Evolutionary conservation across 2,113 vertebrate genomes (phyloP).

Genomic region (Panthera tigris): DNA sequence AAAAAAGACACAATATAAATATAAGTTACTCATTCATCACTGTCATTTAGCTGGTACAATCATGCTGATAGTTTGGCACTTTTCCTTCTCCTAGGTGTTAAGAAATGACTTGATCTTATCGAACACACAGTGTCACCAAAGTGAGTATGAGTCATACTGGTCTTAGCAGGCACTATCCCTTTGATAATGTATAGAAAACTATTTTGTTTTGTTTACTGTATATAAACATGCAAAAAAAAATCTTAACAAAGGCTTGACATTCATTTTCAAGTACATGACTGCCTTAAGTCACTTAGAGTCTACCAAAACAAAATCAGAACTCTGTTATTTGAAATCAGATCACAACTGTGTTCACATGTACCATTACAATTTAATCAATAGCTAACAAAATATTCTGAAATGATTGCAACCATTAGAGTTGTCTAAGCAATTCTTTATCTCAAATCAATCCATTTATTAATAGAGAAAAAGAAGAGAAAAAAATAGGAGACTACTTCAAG

Average conservation of each 20-base stretch:
- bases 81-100: background rate
- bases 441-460: slow-evolving; percentile 23
- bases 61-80: background rate
- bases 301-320: background rate
- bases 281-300: background rate
- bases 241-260: background rate
- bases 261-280: slow-evolving; percentile 38
- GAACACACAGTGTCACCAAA: background rate
- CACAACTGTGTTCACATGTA: background rate
- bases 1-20: background rate
- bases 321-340: slow-evolving; percentile 36
- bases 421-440: slow-evolving; percentile 43
- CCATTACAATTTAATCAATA: slow-evolving; percentile 12
- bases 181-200: background rate
- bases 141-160: background rate
- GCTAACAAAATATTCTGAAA: background rate
- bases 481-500: background rate
- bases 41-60: background rate
- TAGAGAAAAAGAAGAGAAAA: slow-evolving; percentile 3
- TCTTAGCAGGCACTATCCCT: background rate
- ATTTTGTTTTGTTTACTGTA: background rate
- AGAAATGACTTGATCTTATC: background rate
- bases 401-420: background rate
- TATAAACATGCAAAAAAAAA: background rate
- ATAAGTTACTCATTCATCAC: background rate